Evolutionary conservation across 2,888 invertebrate genomes (phyloP), one percentile per base, ranked within the genome.

Genomic region (Pollenia griseotomentosa): DNA sequence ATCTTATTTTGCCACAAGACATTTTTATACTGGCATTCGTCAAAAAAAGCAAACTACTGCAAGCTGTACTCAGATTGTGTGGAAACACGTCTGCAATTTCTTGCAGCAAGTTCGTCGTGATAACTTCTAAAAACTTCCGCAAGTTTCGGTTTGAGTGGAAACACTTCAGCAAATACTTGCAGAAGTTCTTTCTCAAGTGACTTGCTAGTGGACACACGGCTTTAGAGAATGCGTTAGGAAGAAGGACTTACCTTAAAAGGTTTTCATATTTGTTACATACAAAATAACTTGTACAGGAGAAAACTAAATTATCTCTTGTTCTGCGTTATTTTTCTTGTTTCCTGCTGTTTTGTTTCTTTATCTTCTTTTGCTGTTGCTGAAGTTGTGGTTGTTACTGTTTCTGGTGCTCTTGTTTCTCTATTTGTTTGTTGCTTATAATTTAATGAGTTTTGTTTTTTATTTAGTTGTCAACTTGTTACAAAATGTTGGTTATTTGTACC

Each of bases 211-310:
- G n/a, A n/a, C n/a, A n/a, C n/a, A n/a, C n/a, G n/a, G n/a, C n/a
- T n/a, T 12, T 51, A 48, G 16, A 42, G 12, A 65, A n/a, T 4
- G 23, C 33, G 10, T 44, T 70, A 4, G 65, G 10, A 16, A 23
- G 9, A 14, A 46, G 16, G 42, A 66, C 83, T 84, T 73, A 84
- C 83, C 83, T 84, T 75, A 59, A 66, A 78, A 78, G 16, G 10
- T 65, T 63, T 51, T 14, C 44, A 46, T 48, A 33, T 55, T 46
- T 73, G 42, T 55, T 68, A 16, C n/a, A 53, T 53, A 59, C n/a
- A 59, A 33, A 66, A 53, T 33, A 61, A 75, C 46, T 61, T 51
- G 23, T 40, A 11, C 14, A 44, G 16, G 33, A 33, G 33, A 6
- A 48, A 8, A 68, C 77, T 40, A 53, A 83, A 16, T n/a, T 33